Base-by-base conservation (phyloP, 2,797 vertebrate genomes). In the Sebastes nivosus region DNA sequence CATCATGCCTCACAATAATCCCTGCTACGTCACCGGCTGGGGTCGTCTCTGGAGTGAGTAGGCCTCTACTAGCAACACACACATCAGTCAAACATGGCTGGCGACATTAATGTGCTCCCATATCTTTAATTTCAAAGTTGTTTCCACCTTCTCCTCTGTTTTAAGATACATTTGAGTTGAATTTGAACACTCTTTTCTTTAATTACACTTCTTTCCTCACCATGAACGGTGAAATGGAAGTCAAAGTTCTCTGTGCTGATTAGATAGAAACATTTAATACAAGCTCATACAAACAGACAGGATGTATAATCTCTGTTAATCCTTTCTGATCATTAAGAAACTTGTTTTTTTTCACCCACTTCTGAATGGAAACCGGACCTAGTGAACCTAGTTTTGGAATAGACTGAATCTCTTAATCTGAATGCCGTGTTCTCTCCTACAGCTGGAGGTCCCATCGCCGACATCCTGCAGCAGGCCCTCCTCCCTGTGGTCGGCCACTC, bases 1-100 rank as follows among this genome's bases (percentile, higher is more conserved):
- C 0, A 0, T 95, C 52, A 92, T 97, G 92, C 1, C 93, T 8
- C 22, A 96, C 2, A 0, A 77, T 7, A 89, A 89, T 71, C 93
- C 96, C 71, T 97, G 97, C 94, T 97, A 96, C 0, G 88, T 98
- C 85, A 98, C 97, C 0, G 98, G 98, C 83, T 98, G 97, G 98
- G 98, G 98, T 22, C 96, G 95, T 55, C 88, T 98, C 82, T 94
- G 93, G 94, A 96, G 96, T 96, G 78, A 91, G 95, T 46, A 46
- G 7, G 16, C 42, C 16, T 92, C 16, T 92, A 50, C 25, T 34
- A 0, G 16, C 13, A n/a, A 25, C 12, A n/a, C 38, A 42, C 14
- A 18, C 36, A 2, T 0, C 36, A 14, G 1, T 22, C 14, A 34
- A 24, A 8, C 11, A 38, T 72, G 9, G 2, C 22, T 11, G 46